A percentile compares a stretch with the other conserved stretches of the same genome.
Conservation (phyloP, 2,888 invertebrate species). For the Myathropa florea region DNA sequence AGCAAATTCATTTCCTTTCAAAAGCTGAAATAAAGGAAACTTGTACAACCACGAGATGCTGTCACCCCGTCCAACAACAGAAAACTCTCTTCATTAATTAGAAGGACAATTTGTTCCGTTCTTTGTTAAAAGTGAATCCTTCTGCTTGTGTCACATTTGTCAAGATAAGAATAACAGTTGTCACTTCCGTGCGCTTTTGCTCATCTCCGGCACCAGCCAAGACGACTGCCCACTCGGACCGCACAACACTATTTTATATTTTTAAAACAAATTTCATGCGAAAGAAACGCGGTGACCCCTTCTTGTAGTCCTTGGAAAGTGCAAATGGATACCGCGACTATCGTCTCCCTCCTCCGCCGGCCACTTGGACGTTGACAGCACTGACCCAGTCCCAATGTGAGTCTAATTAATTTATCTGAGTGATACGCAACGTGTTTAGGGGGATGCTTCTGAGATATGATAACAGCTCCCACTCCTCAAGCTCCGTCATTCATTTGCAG, state of each 20-base stretch:
- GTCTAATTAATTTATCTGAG: constrained; percentile 65
- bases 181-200: constrained; percentile 11
- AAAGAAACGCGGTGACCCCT: not conserved
- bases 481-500: constrained; percentile 29
- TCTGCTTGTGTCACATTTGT: constrained; percentile 52
- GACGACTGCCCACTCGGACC: constrained; percentile 17
- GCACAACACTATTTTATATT: constrained; percentile 1
- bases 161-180: constrained; percentile 48
- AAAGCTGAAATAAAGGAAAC: not conserved
- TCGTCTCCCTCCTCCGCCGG: not conserved
- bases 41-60: not conserved
- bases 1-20: not conserved
- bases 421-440: constrained; percentile 37
- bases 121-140: constrained; percentile 27
- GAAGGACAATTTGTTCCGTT: constrained; percentile 36
- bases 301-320: not conserved
- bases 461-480: not conserved
- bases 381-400: constrained; percentile 62
- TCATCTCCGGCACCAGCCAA: not conserved
- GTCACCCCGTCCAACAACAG: constrained; percentile 17
- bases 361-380: constrained; percentile 16
- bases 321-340: not conserved
- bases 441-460: constrained; percentile 8
- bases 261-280: constrained; percentile 3
- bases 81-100: constrained; percentile 53